Percentiles rank a stretch among this genome's conserved stretches.
Evolutionary conservation across 2,888 invertebrate species (phyloP).

Genomic region (Balanococcus diminutus): DNA sequence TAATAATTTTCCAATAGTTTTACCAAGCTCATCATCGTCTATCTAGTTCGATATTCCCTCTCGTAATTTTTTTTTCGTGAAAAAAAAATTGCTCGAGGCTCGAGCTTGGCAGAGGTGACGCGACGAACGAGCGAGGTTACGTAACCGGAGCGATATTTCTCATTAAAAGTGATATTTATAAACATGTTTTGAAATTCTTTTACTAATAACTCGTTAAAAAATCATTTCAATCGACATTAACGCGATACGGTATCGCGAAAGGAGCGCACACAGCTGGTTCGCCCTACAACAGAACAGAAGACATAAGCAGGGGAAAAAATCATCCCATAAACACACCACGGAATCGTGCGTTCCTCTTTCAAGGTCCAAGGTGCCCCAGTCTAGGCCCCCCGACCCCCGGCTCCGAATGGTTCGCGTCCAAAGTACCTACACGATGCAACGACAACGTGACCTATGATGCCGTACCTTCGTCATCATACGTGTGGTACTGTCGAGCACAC

Average conservation of each 20-base stretch:
- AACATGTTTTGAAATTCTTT: constrained; percentile 3
- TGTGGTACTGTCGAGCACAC: no score
- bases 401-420: neutral
- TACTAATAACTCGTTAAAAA: constrained; percentile 18
- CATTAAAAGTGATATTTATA: constrained; percentile 15
- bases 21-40: no score
- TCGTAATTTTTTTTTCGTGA: neutral
- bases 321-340: neutral
- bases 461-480: no score
- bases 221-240: neutral
- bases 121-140: neutral
- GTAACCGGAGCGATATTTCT: constrained; percentile 1
- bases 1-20: no score
- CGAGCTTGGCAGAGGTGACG: no score
- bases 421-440: neutral
- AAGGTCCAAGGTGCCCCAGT: neutral
- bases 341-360: neutral
- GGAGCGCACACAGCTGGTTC: neutral
- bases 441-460: neutral
- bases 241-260: neutral
- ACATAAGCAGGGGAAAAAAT: neutral
- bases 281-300: neutral
- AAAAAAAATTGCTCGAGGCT: neutral
- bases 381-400: neutral
- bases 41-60: no score